Evolutionary conservation across 2,113 vertebrate species (phyloP).

Genomic region (Sciurus niger): DNA sequence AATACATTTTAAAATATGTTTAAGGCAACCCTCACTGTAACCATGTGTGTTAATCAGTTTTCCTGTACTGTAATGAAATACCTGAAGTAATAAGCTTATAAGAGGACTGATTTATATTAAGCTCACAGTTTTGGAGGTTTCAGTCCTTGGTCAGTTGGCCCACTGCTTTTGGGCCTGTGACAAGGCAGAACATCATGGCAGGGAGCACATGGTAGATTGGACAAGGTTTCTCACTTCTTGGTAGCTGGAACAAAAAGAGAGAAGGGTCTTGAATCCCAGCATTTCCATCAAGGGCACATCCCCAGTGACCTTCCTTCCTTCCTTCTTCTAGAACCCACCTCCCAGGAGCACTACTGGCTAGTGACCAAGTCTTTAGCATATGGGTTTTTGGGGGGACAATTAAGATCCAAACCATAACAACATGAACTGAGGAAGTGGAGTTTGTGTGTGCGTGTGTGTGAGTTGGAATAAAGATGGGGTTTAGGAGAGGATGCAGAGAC

Average conservation of each 20-base stretch:
- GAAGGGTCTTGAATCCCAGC: background rate
- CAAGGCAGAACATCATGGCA: background rate
- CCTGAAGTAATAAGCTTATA: background rate
- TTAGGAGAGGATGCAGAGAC: background rate
- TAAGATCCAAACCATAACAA: background rate
- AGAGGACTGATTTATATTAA: background rate
- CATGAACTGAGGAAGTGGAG: background rate
- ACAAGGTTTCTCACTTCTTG: background rate
- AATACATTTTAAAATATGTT: background rate
- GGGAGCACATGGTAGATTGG: background rate
- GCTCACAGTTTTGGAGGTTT: background rate
- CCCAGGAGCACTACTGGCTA: background rate
- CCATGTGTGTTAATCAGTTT: background rate
- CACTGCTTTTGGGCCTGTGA: background rate
- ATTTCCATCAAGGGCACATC: background rate
- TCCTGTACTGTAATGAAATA: background rate
- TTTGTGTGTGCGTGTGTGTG: rapidly evolving
- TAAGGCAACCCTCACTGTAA: background rate
- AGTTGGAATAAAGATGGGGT: background rate
- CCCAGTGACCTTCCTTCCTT: background rate
- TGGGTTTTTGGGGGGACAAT: background rate
- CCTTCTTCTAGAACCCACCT: background rate
- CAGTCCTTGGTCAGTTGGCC: background rate
- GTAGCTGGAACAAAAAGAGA: background rate
- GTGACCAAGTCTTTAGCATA: background rate